phyloP scores from a whole-genome alignment of 1,140 invertebrate genomes.

The Lasioglossum albipes region DNA sequence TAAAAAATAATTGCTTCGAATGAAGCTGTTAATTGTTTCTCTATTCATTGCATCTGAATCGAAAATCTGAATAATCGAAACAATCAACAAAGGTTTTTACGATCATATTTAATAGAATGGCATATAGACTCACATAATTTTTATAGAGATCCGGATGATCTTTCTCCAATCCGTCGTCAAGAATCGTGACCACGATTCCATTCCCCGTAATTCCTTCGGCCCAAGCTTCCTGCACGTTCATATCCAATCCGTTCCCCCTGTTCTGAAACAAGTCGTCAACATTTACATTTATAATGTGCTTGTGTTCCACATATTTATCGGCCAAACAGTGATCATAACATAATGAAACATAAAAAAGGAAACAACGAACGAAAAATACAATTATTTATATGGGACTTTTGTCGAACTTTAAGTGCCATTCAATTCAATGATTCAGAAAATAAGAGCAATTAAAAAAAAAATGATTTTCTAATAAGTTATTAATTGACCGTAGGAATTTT shows the following conservation, averaged over 20 bases:
- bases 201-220: slow-evolving; percentile 93
- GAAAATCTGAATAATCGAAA: neutral
- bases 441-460: no score
- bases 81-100: no score
- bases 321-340: no score
- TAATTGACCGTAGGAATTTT: no score
- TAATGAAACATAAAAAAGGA: no score
- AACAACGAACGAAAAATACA: no score
- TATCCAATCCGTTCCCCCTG: slow-evolving; percentile 91
- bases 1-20: no score
- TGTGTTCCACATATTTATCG: neutral
- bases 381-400: no score
- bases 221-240: slow-evolving; percentile 97
- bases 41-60: neutral
- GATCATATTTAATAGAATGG: neutral
- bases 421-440: no score
- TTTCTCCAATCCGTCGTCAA: slow-evolving; percentile 98
- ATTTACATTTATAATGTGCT: neutral
- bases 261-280: slow-evolving; percentile 83
- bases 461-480: no score
- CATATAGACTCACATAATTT: slow-evolving; percentile 92
- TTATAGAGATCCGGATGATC: slow-evolving; percentile 96
- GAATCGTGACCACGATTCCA: slow-evolving; percentile 95
- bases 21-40: no score
- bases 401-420: no score